These are phyloP conservation scores for Zygaena filipendulae DNA, from an alignment of 2,888 invertebrate species.

Conservation along the genomic window DNA sequence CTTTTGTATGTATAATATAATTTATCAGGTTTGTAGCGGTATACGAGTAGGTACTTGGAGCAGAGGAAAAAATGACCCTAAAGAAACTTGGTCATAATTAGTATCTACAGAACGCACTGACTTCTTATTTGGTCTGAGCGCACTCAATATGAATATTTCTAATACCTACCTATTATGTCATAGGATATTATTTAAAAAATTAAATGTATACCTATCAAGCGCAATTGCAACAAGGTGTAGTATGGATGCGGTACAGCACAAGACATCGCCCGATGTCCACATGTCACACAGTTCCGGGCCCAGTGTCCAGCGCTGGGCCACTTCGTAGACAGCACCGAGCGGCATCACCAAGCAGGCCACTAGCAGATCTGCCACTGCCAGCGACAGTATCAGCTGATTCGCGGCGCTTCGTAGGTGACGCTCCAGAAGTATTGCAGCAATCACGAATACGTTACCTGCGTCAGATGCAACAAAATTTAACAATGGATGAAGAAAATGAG, in stretches of 20 bases:
- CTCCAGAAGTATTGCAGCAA: slow-evolving; percentile 90
- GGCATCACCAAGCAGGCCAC: slow-evolving; percentile 88
- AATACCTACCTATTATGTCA: too few relatives aligned
- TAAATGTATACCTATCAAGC: slow-evolving; percentile 75
- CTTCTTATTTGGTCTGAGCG: too few relatives aligned
- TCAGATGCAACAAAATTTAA: too few relatives aligned
- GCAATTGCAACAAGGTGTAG: slow-evolving; percentile 85
- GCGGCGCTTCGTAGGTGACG: slow-evolving; percentile 88
- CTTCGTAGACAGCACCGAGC: slow-evolving; percentile 80
- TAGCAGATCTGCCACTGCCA: slow-evolving; percentile 92
- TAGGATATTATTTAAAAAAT: too few relatives aligned
- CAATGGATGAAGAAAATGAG: slow-evolving; percentile 12
- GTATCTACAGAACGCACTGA: too few relatives aligned
- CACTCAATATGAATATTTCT: too few relatives aligned
- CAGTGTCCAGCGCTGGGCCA: slow-evolving; percentile 84
- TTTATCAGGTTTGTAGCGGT: too few relatives aligned
- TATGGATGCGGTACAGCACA: slow-evolving; percentile 89
- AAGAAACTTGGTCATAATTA: too few relatives aligned
- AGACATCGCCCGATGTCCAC: slow-evolving; percentile 93
- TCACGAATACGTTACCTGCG: slow-evolving; percentile 93
- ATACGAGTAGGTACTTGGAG: too few relatives aligned
- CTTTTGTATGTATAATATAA: too few relatives aligned
- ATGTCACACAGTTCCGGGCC: slow-evolving; percentile 92
- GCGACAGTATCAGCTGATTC: slow-evolving; percentile 89
- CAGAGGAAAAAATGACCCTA: too few relatives aligned